phyloP scores from a whole-genome alignment of 2,888 invertebrate species.

The Platycheirus albimanus region DNA sequence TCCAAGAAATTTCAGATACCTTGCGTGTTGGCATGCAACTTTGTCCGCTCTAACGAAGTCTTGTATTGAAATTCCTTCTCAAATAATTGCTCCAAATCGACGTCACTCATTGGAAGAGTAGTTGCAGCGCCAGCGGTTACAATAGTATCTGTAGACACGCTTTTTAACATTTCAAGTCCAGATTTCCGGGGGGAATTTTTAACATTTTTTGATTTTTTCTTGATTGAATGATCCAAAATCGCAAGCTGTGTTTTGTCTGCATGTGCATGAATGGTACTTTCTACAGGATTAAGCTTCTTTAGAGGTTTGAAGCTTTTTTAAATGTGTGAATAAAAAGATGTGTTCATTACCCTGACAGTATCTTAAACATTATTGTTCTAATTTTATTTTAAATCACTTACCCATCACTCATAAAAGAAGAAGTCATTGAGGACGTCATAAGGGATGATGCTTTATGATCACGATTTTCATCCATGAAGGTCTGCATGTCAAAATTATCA shows the following conservation, averaged over 20 bases:
- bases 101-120: constrained; percentile 38
- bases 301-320: constrained; percentile 29
- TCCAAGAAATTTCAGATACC: constrained; percentile 42
- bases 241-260: constrained; percentile 1
- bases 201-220: constrained; percentile 10
- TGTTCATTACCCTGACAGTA: constrained; percentile 55
- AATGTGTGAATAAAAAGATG: constrained; percentile 23
- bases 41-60: constrained; percentile 10
- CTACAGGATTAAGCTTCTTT: constrained; percentile 33
- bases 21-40: constrained; percentile 42
- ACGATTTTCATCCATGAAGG: constrained; percentile 44
- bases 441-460: constrained; percentile 61
- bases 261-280: constrained; percentile 1
- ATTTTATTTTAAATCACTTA: constrained; percentile 70
- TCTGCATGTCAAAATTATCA: constrained; percentile 82
- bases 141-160: constrained; percentile 29
- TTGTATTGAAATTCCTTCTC: constrained; percentile 45
- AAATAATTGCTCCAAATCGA: constrained; percentile 47
- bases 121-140: neutral
- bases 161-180: constrained; percentile 19
- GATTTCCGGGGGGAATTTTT: neutral
- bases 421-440: constrained; percentile 78
- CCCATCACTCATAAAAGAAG: constrained; percentile 78
- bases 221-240: constrained; percentile 10
- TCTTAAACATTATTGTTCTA: constrained; percentile 1